Evolutionary conservation across 2,888 invertebrate species (phyloP), one percentile per base, ranked within the genome.

Genomic region (Campoplex capitator): DNA sequence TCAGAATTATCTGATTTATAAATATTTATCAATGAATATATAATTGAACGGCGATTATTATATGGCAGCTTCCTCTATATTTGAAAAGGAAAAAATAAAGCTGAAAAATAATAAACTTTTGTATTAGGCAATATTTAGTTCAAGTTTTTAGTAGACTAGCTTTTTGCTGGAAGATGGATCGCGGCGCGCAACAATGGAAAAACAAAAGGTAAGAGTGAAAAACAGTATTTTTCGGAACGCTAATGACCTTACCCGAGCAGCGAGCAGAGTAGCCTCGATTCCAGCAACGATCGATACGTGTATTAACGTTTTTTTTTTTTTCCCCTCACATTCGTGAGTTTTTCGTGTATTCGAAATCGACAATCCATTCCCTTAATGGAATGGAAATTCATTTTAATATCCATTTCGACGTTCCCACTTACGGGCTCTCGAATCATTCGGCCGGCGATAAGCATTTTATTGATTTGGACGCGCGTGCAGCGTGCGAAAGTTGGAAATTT

Each of bases 361-460:
- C 62, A 28, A 16, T 71, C 32, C 28, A 71, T 71, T 71, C 48
- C 32, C 45, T 28, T 71, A 71, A 48, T 71, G 70, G 70, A 71
- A 13, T 45, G 70, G 45, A 71, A 71, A 48, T 71, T 71, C 70
- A 71, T 71, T 71, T 32, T 71, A 28, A 71, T 42, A 48, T 71
- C 70, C 28, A 48, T 48, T 48, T 48, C 48, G 28, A 28, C 48
- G 48, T 45, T 7, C 70, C 8, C 11, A 28, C 48, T 48, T 18
- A 8, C 45, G 32, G 28, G 28, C 70, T 48, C 16, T 62, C 62
- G 62, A 48, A 16, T 16, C 32, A 28, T 71, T 71, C 48, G 48
- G 16, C 8, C 70, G 48, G 23, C 23, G 48, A 71, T 71, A 16
- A 71, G 62, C 28, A 71, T 71, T 48, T 71, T 71, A 71, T 71